Conservation (phyloP, 2,888 invertebrate genomes). For the Reticulitermes lucifugus region DNA sequence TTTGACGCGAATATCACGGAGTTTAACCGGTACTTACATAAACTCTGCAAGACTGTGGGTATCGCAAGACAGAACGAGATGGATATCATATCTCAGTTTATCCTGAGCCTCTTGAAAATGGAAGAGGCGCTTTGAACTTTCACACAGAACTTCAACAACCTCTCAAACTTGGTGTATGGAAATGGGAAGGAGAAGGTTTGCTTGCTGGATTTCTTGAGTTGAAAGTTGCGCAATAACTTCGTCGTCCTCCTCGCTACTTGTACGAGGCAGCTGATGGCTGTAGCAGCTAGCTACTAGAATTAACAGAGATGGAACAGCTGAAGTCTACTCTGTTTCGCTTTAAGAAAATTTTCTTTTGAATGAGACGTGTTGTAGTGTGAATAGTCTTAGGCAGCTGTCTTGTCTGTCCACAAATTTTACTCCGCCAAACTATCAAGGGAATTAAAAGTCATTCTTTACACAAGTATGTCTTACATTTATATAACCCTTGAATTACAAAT, state of each 20-base stretch:
- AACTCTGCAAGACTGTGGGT: not conserved
- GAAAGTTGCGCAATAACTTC: slow-evolving; percentile 25
- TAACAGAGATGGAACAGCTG: slow-evolving; percentile 3
- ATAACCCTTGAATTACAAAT: not conserved
- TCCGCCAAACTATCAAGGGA: not conserved
- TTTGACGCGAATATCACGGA: not conserved
- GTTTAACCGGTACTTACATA: slow-evolving; percentile 18
- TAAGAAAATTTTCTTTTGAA: not conserved
- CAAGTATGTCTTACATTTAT: not conserved
- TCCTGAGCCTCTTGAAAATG: slow-evolving; percentile 8
- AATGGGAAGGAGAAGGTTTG: slow-evolving; percentile 8
- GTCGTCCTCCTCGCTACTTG: not conserved
- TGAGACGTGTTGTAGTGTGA: not conserved
- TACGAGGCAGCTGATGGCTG: not conserved
- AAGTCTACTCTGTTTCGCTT: not conserved
- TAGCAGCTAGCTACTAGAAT: slow-evolving; percentile 10
- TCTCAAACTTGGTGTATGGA: slow-evolving; percentile 28
- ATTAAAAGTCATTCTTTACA: not conserved
- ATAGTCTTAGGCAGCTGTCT: slow-evolving; percentile 16
- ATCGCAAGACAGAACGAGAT: not conserved
- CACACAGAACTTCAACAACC: slow-evolving; percentile 21
- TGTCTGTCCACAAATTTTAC: slow-evolving; percentile 25
- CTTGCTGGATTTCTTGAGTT: slow-evolving; percentile 25
- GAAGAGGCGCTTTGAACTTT: not conserved
- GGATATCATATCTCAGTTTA: slow-evolving; percentile 1